These are phyloP conservation scores for Aspidoscelis tigris DNA, from an alignment of 2,113 vertebrate genomes.

Conservation along the genomic window DNA sequence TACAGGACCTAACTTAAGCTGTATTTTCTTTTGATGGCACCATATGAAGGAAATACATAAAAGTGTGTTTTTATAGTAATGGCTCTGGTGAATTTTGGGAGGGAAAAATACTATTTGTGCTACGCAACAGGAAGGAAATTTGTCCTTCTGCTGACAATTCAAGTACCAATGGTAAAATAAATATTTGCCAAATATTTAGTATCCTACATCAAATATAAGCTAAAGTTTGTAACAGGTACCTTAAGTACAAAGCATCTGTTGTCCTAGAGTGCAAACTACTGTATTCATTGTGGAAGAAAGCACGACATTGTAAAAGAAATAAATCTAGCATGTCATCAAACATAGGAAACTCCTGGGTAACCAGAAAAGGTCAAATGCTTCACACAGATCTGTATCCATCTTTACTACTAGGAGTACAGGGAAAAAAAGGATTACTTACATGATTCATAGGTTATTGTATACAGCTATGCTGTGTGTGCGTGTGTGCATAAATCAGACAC, in stretches of 20 bases:
- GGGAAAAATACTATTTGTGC: not conserved
- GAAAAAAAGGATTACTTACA: conserved; percentile 39
- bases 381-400: not conserved
- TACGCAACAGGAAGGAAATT: not conserved
- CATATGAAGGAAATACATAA: not conserved
- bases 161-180: not conserved
- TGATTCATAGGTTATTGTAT: conserved; percentile 19
- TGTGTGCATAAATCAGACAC: no score
- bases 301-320: conserved; percentile 7
- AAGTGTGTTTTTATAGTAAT: not conserved
- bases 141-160: not conserved
- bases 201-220: conserved; percentile 20
- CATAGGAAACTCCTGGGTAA: conserved; percentile 13
- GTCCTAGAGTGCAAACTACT: not conserved
- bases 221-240: conserved; percentile 13
- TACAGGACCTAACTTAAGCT: not conserved
- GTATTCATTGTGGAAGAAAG: not conserved
- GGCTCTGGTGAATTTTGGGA: not conserved
- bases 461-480: not conserved
- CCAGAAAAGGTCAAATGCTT: conserved; percentile 35
- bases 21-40: not conserved
- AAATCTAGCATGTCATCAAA: conserved; percentile 32
- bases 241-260: conserved; percentile 1
- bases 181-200: not conserved
- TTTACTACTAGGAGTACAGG: conserved; percentile 7